Evolutionary conservation across 2,113 vertebrate species (phyloP).

Genomic region (Cephalopterus ornatus): DNA sequence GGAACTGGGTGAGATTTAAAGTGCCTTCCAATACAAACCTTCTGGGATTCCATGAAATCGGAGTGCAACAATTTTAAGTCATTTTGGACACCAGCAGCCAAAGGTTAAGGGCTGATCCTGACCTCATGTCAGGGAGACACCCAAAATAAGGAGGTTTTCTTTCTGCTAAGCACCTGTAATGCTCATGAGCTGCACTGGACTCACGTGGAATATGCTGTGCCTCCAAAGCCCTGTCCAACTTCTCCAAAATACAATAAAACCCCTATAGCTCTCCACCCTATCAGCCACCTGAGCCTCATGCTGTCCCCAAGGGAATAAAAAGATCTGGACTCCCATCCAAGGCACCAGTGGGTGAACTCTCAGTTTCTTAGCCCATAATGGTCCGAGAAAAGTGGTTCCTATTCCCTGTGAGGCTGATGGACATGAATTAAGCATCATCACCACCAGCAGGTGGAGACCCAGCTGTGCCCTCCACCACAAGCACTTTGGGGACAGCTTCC

Average conservation of each 20-base stretch:
- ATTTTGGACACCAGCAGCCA: neutral
- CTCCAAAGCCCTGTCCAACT: neutral
- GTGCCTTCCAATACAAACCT: neutral
- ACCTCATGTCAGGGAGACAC: neutral
- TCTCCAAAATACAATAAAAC: neutral
- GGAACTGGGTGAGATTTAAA: neutral
- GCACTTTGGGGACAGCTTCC: neutral
- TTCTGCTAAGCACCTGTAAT: neutral
- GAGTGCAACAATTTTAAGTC: neutral
- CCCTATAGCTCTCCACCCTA: fast-evolving
- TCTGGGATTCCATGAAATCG: neutral
- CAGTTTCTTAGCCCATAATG: neutral
- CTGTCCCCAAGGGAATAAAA: neutral
- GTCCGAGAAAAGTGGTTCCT: neutral
- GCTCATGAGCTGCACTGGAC: neutral
- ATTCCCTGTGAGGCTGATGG: neutral
- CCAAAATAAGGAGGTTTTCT: neutral
- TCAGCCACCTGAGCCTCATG: neutral
- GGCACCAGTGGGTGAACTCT: fast-evolving
- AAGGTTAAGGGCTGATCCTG: neutral
- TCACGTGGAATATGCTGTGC: fast-evolving
- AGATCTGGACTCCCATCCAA: neutral
- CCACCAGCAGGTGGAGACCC: fast-evolving
- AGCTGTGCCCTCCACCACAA: neutral
- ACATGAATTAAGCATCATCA: neutral